A percentile compares a stretch with the other conserved stretches of the same genome.
phyloP scores from a whole-genome alignment of 2,113 vertebrate genomes.

The Amblyopsis rosae region DNA sequence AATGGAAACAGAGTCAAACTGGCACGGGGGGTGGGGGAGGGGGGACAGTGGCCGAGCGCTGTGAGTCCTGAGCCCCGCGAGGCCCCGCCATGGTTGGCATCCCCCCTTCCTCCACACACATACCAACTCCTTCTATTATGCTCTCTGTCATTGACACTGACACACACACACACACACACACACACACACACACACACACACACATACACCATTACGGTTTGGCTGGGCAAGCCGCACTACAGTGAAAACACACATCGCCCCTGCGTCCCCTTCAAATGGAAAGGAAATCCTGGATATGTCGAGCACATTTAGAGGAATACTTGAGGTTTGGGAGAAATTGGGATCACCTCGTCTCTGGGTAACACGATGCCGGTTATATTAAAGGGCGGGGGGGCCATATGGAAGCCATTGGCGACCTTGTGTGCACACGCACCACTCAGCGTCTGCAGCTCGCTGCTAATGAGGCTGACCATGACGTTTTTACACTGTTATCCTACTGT shows the following conservation, averaged over 20 bases:
- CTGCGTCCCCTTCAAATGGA: constrained; percentile 63
- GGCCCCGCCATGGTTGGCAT: constrained; percentile 63
- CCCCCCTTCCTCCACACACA: constrained; percentile 15
- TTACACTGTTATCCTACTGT: constrained; percentile 73
- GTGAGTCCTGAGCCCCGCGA: constrained; percentile 50
- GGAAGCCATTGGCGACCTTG: constrained; percentile 68
- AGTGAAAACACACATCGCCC: constrained; percentile 62
- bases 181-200: constrained; percentile 1
- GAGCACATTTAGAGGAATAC: constrained; percentile 73
- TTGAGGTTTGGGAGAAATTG: constrained; percentile 75
- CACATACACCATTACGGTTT: constrained; percentile 13
- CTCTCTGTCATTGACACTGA: constrained; percentile 23
- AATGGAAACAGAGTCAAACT: constrained; percentile 78
- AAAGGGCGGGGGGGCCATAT: constrained; percentile 70
- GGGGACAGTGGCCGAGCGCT: constrained; percentile 63
- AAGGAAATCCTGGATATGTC: constrained; percentile 79
- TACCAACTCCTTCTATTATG: constrained; percentile 4
- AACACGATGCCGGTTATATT: constrained; percentile 73
- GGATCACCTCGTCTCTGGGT: constrained; percentile 70
- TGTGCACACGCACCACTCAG: constrained; percentile 59
- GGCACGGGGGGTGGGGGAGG: constrained; percentile 53
- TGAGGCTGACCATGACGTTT: constrained; percentile 68
- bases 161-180: constrained; percentile 34
- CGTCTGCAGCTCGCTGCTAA: constrained; percentile 57
- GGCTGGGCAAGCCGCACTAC: constrained; percentile 45